Conservation (phyloP, 35 echinoderm and acorn worm genomes). For the Anneissia japonica region DNA sequence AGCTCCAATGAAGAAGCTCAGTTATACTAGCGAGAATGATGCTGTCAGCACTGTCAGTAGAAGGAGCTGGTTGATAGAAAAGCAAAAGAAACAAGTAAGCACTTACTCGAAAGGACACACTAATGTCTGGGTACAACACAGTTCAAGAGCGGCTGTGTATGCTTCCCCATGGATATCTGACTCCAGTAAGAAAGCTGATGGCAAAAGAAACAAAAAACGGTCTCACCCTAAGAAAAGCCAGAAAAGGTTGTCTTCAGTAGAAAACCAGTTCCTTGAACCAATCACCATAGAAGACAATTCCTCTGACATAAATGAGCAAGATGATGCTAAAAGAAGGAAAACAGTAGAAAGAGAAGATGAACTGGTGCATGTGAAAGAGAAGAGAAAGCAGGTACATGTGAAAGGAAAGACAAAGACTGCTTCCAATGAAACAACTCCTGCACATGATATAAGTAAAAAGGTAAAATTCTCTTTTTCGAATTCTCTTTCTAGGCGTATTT, state of each 20-base stretch:
- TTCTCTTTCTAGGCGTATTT: too few relatives aligned
- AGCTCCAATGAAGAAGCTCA: not conserved
- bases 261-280: not conserved
- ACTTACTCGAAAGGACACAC: not conserved
- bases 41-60: not conserved
- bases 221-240: not conserved
- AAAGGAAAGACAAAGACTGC: too few relatives aligned
- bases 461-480: too few relatives aligned
- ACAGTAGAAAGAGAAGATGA: not conserved
- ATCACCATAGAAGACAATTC: not conserved
- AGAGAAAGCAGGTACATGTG: not conserved
- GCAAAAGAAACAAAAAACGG: not conserved
- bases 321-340: not conserved
- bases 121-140: not conserved
- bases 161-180: too few relatives aligned
- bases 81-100: not conserved
- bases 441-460: too few relatives aligned
- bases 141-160: too few relatives aligned
- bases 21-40: not conserved
- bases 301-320: too few relatives aligned
- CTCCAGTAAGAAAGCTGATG: too few relatives aligned
- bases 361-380: not conserved
- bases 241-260: not conserved
- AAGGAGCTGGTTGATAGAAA: not conserved
- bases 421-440: not conserved